Percentiles rank a stretch among this genome's conserved stretches.
Conservation (phyloP, 2,113 vertebrate genomes). For the Ancistrus triradiatus region DNA sequence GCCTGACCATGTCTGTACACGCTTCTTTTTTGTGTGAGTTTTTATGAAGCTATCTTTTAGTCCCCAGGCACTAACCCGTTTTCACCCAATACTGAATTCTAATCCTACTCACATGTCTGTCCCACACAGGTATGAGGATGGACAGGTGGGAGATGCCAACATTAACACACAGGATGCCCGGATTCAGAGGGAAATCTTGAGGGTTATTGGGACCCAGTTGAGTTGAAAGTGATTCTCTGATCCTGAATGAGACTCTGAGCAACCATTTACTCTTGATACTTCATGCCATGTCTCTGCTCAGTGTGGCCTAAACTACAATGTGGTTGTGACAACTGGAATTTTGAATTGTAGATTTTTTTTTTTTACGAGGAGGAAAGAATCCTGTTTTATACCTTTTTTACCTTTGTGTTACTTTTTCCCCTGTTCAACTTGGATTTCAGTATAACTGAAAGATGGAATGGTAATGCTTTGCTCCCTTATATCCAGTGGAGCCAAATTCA, state of each 20-base stretch:
- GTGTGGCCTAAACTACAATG: slow-evolving; percentile 1
- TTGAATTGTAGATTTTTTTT: not conserved
- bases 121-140: slow-evolving; percentile 85
- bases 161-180: slow-evolving; percentile 91
- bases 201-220: slow-evolving; percentile 79
- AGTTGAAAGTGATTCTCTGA: slow-evolving; percentile 36
- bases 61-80: not conserved
- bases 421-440: not conserved
- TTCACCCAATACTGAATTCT: not conserved
- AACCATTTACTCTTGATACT: slow-evolving; percentile 7
- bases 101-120: slow-evolving; percentile 20
- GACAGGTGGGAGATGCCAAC: slow-evolving; percentile 91
- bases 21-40: slow-evolving; percentile 98
- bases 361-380: not conserved
- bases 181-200: slow-evolving; percentile 91
- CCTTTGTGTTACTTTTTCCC: not conserved
- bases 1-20: slow-evolving; percentile 91
- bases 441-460: not conserved
- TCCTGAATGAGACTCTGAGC: slow-evolving; percentile 5
- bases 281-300: slow-evolving; percentile 2
- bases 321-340: too few species aligned
- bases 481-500: slow-evolving; percentile 17
- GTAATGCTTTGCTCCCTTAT: not conserved
- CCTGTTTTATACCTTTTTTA: not conserved
- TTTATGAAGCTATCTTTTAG: not conserved